phyloP scores from a whole-genome alignment of 1,140 invertebrate species.

The Plectus sambesii region DNA sequence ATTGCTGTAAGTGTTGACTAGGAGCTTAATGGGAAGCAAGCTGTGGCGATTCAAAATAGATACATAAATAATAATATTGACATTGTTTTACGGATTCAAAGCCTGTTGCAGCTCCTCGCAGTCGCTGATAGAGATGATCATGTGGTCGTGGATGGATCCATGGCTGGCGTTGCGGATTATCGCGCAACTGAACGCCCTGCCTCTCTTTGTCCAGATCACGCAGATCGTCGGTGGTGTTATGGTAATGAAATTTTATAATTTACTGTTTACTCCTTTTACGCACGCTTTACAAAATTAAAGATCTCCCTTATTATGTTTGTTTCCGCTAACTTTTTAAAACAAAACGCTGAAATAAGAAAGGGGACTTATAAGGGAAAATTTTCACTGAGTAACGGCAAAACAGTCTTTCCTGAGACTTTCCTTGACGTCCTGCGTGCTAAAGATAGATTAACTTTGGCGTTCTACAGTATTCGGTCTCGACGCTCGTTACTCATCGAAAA shows the following conservation, averaged over 20 bases:
- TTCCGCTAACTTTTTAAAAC: background rate
- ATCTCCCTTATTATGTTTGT: background rate
- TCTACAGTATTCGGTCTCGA: too few species aligned
- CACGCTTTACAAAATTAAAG: background rate
- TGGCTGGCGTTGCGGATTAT: conserved; percentile 23
- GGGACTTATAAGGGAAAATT: too few species aligned
- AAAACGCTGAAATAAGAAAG: background rate
- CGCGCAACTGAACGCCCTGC: conserved; percentile 70
- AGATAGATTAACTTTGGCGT: too few species aligned
- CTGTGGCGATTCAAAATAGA: too few species aligned
- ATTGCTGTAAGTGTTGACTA: too few species aligned
- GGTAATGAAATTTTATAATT: conserved; percentile 18
- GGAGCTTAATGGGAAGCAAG: conserved; percentile 7
- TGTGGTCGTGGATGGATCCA: conserved; percentile 32
- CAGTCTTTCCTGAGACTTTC: too few species aligned
- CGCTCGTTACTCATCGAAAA: too few species aligned
- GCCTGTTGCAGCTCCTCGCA: conserved; percentile 17
- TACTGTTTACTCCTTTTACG: conserved; percentile 19
- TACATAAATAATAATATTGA: too few species aligned
- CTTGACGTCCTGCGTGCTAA: too few species aligned
- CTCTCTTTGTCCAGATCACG: conserved; percentile 86
- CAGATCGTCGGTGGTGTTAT: conserved; percentile 68
- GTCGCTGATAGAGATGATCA: conserved; percentile 21
- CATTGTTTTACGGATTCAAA: too few species aligned
- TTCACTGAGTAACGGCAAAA: too few species aligned